phyloP scores from a whole-genome alignment of 2,888 invertebrate species.

The Disparrhopalites patrizii region DNA sequence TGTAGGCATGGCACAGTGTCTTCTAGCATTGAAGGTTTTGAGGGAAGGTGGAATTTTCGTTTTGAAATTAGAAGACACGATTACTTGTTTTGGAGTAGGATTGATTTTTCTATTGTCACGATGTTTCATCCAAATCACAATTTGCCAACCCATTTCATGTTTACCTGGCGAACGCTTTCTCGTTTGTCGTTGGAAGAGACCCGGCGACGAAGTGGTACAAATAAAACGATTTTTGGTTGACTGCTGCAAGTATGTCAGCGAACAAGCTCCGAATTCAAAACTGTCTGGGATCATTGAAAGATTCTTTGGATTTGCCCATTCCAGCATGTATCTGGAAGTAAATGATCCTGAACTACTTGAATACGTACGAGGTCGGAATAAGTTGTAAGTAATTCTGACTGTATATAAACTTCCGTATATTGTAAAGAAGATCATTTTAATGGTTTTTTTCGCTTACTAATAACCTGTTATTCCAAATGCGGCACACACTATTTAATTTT shows the following conservation, averaged over 20 bases:
- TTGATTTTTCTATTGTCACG: neutral
- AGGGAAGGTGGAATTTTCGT: conserved; percentile 1
- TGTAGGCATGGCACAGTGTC: neutral
- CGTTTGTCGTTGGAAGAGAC: neutral
- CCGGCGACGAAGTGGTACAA: neutral
- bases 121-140: neutral
- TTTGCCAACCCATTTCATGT: neutral
- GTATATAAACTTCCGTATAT: no score
- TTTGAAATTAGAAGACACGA: conserved; percentile 3
- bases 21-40: neutral
- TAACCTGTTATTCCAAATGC: no score
- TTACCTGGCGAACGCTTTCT: conserved; percentile 6
- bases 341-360: neutral
- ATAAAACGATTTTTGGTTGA: no score
- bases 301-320: no score
- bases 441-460: no score
- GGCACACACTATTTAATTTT: no score
- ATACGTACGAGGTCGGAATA: neutral
- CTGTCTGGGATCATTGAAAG: no score
- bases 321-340: no score
- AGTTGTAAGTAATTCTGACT: neutral
- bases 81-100: neutral
- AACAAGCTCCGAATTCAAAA: no score
- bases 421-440: no score
- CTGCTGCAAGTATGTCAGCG: no score